Conservation (phyloP, 2,888 invertebrate species). For the Tubulanus polymorphus region DNA sequence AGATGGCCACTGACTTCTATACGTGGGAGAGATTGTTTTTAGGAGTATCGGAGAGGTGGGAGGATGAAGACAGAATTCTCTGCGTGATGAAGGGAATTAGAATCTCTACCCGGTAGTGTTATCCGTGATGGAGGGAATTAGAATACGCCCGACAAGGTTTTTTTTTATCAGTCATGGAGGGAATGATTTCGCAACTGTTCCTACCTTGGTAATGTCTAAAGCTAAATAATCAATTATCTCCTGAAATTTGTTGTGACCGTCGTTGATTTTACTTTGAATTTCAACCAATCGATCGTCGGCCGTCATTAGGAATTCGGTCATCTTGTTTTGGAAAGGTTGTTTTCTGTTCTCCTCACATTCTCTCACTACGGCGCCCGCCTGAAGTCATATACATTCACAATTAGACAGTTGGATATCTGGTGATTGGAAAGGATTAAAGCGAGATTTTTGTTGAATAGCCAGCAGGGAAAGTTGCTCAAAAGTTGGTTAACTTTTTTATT, state of each 20-base stretch:
- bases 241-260: slow-evolving; percentile 31
- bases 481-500: too few relatives aligned
- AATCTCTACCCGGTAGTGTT: neutral
- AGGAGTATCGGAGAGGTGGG: too few relatives aligned
- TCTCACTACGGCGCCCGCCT: slow-evolving; percentile 17
- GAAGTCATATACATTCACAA: neutral
- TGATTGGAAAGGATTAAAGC: neutral
- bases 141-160: neutral
- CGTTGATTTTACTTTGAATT: slow-evolving; percentile 32
- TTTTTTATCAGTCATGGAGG: slow-evolving; percentile 21
- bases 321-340: slow-evolving; percentile 22
- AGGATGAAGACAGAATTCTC: neutral
- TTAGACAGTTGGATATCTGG: neutral
- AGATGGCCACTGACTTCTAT: too few relatives aligned
- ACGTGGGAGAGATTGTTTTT: too few relatives aligned
- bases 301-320: slow-evolving; percentile 18
- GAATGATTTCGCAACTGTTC: neutral
- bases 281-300: slow-evolving; percentile 38
- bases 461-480: neutral
- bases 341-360: slow-evolving; percentile 5
- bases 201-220: slow-evolving; percentile 12
- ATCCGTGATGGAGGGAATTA: neutral
- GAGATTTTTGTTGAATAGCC: neutral
- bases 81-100: neutral
- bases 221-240: slow-evolving; percentile 33